Conservation (phyloP, 2,113 vertebrate genomes). For the Scalopus aquaticus region DNA sequence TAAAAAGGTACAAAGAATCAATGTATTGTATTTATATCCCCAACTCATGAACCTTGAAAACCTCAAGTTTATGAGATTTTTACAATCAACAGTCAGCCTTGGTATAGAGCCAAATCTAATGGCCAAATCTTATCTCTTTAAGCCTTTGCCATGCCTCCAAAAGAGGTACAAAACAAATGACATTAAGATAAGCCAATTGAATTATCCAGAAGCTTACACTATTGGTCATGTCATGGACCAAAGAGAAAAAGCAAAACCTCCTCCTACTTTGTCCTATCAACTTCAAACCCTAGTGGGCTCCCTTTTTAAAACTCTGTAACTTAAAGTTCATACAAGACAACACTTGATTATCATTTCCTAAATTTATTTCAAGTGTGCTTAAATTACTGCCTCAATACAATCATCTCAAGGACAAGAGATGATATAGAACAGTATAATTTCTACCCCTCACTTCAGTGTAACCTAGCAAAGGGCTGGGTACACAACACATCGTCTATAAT, state of each 20-base stretch:
- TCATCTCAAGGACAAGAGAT: not conserved
- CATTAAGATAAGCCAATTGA: constrained; percentile 45
- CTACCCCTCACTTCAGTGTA: not conserved
- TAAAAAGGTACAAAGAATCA: constrained; percentile 16
- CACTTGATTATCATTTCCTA: constrained; percentile 44
- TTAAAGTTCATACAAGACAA: constrained; percentile 23
- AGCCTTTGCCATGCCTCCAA: not conserved
- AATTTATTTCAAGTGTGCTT: constrained; percentile 21
- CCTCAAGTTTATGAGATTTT: not conserved
- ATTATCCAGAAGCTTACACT: not conserved
- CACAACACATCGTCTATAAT: not conserved
- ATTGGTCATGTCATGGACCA: not conserved
- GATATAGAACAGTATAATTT: not conserved
- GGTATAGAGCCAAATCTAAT: not conserved
- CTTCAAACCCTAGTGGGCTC: not conserved
- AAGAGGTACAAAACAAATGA: constrained; percentile 12
- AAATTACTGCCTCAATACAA: constrained; percentile 27
- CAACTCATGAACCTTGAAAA: not conserved
- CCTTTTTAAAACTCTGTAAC: not conserved
- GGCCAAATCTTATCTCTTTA: not conserved
- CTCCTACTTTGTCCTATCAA: not conserved
- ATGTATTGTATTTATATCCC: not conserved
- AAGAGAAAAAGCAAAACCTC: constrained; percentile 2
- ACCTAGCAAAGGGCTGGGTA: not conserved
- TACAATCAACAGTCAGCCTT: not conserved